phyloP scores from a whole-genome alignment of 2,888 invertebrate genomes.

The Agrypnus murinus region DNA sequence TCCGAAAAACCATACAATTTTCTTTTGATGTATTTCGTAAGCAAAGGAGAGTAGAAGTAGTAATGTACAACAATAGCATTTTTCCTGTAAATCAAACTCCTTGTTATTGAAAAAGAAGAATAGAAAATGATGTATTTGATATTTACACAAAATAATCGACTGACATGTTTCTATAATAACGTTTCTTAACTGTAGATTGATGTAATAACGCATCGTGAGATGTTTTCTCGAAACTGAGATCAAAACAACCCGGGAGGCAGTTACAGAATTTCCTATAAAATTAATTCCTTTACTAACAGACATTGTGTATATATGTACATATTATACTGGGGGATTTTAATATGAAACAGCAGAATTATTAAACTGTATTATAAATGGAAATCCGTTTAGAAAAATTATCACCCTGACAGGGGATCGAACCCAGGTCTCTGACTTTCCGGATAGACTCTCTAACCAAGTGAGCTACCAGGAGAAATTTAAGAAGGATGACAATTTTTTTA shows the following conservation, averaged over 20 bases:
- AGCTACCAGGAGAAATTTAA: too few relatives aligned
- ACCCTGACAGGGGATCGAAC: too few relatives aligned
- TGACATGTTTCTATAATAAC: background rate
- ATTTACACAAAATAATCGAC: conserved; percentile 30
- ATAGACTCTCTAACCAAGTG: too few relatives aligned
- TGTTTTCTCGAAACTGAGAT: conserved; percentile 78
- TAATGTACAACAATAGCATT: conserved; percentile 54
- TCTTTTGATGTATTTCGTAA: conserved; percentile 80
- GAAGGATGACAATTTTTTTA: too few relatives aligned
- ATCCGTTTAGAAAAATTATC: too few relatives aligned
- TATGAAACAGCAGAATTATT: too few relatives aligned
- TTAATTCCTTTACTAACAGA: too few relatives aligned
- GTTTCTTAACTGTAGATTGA: conserved; percentile 1
- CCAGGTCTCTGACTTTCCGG: too few relatives aligned
- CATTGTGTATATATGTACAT: too few relatives aligned
- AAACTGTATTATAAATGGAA: too few relatives aligned
- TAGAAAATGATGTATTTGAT: background rate
- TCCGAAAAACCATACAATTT: conserved; percentile 86
- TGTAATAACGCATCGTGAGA: conserved; percentile 71
- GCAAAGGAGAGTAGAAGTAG: conserved; percentile 75
- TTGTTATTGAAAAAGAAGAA: background rate
- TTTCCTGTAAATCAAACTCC: conserved; percentile 40
- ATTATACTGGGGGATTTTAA: too few relatives aligned
- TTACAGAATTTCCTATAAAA: conserved; percentile 57
- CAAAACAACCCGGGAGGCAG: conserved; percentile 84